Percentiles rank a stretch among this genome's conserved stretches.
Conservation (phyloP, 2,113 vertebrate genomes). For the Seriola dumerili region DNA sequence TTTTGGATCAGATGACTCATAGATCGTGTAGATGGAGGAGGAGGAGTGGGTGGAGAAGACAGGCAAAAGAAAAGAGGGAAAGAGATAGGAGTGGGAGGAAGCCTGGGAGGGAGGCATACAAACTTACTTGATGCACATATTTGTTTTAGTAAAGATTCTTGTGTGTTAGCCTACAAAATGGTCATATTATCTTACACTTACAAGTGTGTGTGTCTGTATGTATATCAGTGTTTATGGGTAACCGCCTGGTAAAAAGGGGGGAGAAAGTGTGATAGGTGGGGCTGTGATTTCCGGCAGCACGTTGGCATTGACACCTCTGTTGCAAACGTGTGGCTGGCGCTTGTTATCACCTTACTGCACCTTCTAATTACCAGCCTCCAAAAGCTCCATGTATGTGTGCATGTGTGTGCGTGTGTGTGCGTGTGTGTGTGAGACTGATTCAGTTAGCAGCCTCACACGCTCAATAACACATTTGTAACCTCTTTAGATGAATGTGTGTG, state of each 20-base stretch:
- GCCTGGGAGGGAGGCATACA: slow-evolving; percentile 39
- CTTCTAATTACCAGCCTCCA: slow-evolving; percentile 69
- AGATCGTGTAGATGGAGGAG: slow-evolving; percentile 52
- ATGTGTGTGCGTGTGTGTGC: slow-evolving; percentile 21
- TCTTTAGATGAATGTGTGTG: slow-evolving; percentile 8
- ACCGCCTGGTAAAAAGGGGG: neutral
- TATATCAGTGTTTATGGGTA: slow-evolving; percentile 8
- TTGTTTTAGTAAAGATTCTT: slow-evolving; percentile 7
- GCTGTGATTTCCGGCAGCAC: slow-evolving; percentile 65
- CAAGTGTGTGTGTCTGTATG: neutral
- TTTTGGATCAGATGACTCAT: slow-evolving; percentile 75
- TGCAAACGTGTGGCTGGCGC: slow-evolving; percentile 71
- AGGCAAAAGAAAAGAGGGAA: slow-evolving; percentile 36
- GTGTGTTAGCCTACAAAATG: neutral
- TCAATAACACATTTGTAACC: slow-evolving; percentile 56
- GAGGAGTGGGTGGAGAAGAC: slow-evolving; percentile 55
- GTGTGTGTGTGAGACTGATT: slow-evolving; percentile 33
- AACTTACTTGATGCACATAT: slow-evolving; percentile 10
- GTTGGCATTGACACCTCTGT: slow-evolving; percentile 60
- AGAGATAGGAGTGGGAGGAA: slow-evolving; percentile 47
- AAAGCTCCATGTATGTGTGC: slow-evolving; percentile 27
- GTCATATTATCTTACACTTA: neutral
- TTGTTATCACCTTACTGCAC: slow-evolving; percentile 78
- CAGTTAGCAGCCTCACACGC: slow-evolving; percentile 55
- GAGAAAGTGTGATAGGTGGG: slow-evolving; percentile 34